phyloP scores from a whole-genome alignment of 1,140 invertebrate genomes.

The Bombyx mandarina region DNA sequence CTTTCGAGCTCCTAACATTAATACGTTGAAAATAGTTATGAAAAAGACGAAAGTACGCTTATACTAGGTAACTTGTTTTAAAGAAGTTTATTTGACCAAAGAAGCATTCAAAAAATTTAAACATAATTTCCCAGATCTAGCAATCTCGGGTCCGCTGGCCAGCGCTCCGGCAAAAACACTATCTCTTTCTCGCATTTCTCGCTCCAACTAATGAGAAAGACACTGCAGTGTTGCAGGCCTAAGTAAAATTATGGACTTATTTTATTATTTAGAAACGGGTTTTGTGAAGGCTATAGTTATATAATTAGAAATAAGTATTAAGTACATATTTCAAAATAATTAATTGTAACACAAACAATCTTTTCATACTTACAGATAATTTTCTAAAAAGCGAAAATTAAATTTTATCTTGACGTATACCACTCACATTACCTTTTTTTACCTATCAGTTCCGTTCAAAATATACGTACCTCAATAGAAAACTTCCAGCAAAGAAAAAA shows the following conservation, averaged over 20 bases:
- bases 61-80: too few species aligned
- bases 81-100: too few species aligned
- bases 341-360: not conserved
- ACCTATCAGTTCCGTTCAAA: too few species aligned
- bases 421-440: not conserved
- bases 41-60: too few species aligned
- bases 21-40: too few species aligned
- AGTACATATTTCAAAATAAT: not conserved
- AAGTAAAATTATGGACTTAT: conserved; percentile 1
- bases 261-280: not conserved
- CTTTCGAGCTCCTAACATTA: too few species aligned
- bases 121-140: not conserved
- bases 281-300: not conserved
- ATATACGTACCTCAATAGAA: too few species aligned
- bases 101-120: too few species aligned
- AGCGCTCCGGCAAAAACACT: conserved; percentile 37
- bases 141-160: conserved; percentile 44
- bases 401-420: not conserved
- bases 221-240: conserved; percentile 28
- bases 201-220: conserved; percentile 21
- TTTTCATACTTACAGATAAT: not conserved
- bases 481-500: too few species aligned
- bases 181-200: conserved; percentile 42
- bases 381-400: not conserved
- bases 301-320: not conserved